Evolutionary conservation across 2,888 invertebrate species (phyloP).

Genomic region (Heliconius erato): DNA sequence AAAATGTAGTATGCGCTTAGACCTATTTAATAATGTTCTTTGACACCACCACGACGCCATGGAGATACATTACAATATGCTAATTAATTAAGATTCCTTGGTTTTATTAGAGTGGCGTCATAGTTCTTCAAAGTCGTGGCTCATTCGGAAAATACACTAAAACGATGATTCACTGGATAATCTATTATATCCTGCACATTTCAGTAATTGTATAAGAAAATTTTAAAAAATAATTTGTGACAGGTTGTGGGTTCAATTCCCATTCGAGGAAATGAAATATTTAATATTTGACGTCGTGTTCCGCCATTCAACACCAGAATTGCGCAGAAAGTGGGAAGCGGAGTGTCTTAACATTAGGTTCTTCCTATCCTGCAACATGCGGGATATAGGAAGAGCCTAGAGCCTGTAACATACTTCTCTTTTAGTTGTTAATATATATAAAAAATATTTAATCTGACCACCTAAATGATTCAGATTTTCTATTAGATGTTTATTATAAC

Average conservation of each 20-base stretch:
- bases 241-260: no score
- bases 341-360: no score
- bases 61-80: background rate
- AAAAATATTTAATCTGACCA: background rate
- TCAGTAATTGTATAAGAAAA: background rate
- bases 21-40: background rate
- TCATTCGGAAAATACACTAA: conserved; percentile 4
- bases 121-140: background rate
- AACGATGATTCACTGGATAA: background rate
- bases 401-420: no score
- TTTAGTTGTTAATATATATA: no score
- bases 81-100: background rate
- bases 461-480: no score
- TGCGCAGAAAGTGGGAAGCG: no score
- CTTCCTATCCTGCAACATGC: no score
- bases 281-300: no score
- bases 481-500: background rate
- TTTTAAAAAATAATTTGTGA: background rate
- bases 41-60: background rate
- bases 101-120: background rate
- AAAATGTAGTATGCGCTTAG: background rate
- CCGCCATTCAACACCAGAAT: no score
- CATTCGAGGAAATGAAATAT: no score
- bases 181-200: background rate
- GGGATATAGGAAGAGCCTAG: no score